Conservation (phyloP, 2,797 vertebrate species). For the Hoplostethus mediterraneus region DNA sequence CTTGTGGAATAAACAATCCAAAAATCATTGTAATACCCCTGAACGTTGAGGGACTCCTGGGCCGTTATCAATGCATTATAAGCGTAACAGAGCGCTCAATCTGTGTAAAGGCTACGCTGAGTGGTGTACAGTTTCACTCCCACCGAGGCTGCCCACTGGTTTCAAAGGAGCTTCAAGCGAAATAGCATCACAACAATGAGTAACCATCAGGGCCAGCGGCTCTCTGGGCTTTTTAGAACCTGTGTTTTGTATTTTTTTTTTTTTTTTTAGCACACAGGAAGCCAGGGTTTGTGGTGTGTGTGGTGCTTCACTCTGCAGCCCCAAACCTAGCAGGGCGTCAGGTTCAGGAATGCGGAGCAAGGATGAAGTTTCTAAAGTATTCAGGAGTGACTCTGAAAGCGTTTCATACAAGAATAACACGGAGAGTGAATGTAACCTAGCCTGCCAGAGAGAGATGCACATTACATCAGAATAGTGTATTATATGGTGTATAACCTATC, state of each 20-base stretch:
- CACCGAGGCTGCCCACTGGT: conserved; percentile 8
- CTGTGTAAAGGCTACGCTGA: conserved; percentile 5
- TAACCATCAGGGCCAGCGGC: conserved; percentile 45
- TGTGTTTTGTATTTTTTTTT: conserved; percentile 9
- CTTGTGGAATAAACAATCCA: conserved; percentile 9
- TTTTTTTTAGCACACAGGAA: conserved; percentile 67
- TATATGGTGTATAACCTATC: background rate
- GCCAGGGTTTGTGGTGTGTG: conserved; percentile 73
- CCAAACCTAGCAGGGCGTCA: conserved; percentile 74
- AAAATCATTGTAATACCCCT: background rate
- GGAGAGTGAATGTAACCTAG: conserved; percentile 32
- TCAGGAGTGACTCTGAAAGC: conserved; percentile 51
- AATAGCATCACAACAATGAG: conserved; percentile 55
- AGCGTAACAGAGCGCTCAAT: background rate
- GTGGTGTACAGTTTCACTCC: conserved; percentile 18
- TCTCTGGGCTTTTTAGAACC: conserved; percentile 40
- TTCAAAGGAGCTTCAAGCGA: conserved; percentile 37
- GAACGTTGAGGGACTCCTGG: background rate
- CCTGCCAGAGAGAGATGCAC: conserved; percentile 3
- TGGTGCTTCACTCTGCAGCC: conserved; percentile 63
- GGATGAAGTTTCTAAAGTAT: conserved; percentile 74
- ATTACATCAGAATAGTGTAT: conserved; percentile 23
- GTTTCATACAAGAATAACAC: conserved; percentile 49
- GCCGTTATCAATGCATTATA: background rate
- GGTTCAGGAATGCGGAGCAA: conserved; percentile 78